Conservation (phyloP, 2,888 invertebrate species). For the Plebejus anna region DNA sequence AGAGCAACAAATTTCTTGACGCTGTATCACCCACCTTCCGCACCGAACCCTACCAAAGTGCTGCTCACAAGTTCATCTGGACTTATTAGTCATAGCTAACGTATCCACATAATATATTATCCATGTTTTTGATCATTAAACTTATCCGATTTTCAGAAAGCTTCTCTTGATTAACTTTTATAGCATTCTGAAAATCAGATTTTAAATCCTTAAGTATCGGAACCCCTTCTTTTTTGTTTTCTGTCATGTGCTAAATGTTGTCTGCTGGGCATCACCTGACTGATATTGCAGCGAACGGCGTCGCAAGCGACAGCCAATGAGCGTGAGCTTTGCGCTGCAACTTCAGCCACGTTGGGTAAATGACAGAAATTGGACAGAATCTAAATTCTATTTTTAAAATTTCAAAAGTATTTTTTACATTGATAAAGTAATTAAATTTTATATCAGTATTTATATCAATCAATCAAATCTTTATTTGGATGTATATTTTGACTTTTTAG, state of each 20-base stretch:
- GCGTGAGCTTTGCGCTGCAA: background rate
- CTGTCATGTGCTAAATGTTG: conserved; percentile 2
- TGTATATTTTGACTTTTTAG: conserved; percentile 1
- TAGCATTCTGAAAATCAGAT: background rate
- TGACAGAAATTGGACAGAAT: conserved; percentile 6
- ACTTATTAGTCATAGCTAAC: conserved; percentile 43
- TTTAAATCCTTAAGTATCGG: conserved; percentile 31
- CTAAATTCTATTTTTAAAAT: background rate
- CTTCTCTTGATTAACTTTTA: background rate
- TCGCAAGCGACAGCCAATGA: background rate
- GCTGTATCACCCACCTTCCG: conserved; percentile 29
- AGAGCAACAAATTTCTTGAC: conserved; percentile 10
- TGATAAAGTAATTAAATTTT: background rate
- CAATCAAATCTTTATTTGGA: background rate
- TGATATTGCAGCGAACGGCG: background rate
- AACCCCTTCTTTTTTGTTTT: conserved; percentile 21
- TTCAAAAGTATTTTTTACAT: background rate
- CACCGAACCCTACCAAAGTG: conserved; percentile 35
- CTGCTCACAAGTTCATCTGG: conserved; percentile 34
- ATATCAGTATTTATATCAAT: background rate
- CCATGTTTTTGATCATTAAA: background rate
- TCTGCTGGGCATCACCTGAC: conserved; percentile 2
- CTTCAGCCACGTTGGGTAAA: background rate
- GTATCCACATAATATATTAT: conserved; percentile 12
- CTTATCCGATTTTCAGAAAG: background rate